These are phyloP conservation scores for Athrips mouffetella DNA, from an alignment of 2,888 invertebrate species.

Conservation along the genomic window DNA sequence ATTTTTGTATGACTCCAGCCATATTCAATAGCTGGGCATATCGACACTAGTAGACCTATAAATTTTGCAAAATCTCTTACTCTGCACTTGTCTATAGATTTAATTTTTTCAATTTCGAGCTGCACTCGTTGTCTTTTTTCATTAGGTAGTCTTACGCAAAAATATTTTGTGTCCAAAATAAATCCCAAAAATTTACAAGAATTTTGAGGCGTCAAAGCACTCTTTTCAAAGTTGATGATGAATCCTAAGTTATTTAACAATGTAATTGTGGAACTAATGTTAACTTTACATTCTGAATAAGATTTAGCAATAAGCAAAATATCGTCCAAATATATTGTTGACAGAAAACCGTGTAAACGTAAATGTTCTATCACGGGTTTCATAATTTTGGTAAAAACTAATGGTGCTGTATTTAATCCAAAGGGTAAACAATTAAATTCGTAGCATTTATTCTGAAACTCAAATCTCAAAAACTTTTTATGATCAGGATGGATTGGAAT, in stretches of 20 bases:
- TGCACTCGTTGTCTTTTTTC: background rate
- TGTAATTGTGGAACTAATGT: background rate
- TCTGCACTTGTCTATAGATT: background rate
- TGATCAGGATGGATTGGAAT: too few relatives aligned
- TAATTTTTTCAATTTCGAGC: background rate
- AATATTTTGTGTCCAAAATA: background rate
- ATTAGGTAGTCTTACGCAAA: background rate
- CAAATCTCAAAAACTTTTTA: background rate
- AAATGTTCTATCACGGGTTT: background rate
- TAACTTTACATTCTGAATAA: background rate
- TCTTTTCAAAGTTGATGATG: background rate
- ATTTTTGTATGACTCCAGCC: background rate
- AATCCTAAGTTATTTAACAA: background rate
- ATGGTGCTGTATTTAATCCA: too few relatives aligned
- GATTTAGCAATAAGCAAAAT: background rate
- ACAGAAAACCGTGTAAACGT: too few relatives aligned
- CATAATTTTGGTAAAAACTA: too few relatives aligned
- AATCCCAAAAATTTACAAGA: background rate
- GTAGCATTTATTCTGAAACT: background rate
- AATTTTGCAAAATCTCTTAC: too few relatives aligned
- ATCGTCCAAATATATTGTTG: conserved; percentile 13
- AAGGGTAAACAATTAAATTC: conserved; percentile 6
- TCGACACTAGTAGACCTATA: too few relatives aligned
- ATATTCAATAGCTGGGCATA: background rate
- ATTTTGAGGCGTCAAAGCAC: background rate